Evolutionary conservation across 2,113 vertebrate genomes (phyloP).

Genomic region (Salminus brasiliensis): DNA sequence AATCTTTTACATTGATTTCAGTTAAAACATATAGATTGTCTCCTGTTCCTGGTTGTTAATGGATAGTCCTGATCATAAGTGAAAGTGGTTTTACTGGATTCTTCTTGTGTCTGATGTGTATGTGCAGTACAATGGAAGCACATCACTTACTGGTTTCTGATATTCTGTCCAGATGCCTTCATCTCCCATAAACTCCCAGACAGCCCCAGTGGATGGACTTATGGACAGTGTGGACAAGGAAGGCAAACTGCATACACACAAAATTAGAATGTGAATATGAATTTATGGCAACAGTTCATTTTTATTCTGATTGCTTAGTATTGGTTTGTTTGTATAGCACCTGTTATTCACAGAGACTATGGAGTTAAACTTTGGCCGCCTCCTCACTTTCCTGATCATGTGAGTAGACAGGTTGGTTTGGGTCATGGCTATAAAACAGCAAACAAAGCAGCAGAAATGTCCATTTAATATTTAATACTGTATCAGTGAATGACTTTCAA

Average conservation of each 20-base stretch:
- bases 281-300: neutral
- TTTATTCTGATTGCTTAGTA: too few species aligned
- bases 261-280: neutral
- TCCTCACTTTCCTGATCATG: constrained; percentile 57
- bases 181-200: constrained; percentile 70
- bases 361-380: constrained; percentile 62
- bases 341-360: constrained; percentile 10
- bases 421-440: constrained; percentile 61
- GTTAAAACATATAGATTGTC: too few species aligned
- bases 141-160: constrained; percentile 61
- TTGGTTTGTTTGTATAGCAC: too few species aligned
- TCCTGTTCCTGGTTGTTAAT: too few species aligned
- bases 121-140: neutral
- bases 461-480: neutral
- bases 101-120: neutral
- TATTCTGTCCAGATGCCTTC: constrained; percentile 68
- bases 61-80: too few species aligned
- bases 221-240: neutral
- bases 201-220: constrained; percentile 19
- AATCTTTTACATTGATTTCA: too few species aligned
- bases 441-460: too few species aligned
- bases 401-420: constrained; percentile 62
- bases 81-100: too few species aligned
- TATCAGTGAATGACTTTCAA: neutral
- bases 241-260: constrained; percentile 18